Evolutionary conservation across 2,113 vertebrate genomes (phyloP).

Genomic region (Athene cunicularia): DNA sequence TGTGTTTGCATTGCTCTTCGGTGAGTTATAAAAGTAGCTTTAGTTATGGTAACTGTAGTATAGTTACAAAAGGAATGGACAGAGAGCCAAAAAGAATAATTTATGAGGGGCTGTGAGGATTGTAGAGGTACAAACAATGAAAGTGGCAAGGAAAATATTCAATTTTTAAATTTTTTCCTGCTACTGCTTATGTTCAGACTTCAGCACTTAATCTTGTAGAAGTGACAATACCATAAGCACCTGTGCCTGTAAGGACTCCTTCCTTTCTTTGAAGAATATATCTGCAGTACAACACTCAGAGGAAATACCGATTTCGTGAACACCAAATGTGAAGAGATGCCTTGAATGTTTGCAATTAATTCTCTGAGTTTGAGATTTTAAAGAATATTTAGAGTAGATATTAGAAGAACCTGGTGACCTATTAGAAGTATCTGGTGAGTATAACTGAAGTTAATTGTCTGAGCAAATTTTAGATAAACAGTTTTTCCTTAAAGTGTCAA

Average conservation of each 20-base stretch:
- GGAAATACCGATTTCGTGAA: background rate
- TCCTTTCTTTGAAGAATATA: background rate
- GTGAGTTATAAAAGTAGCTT: background rate
- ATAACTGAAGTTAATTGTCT: background rate
- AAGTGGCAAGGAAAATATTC: background rate
- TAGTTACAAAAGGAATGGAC: background rate
- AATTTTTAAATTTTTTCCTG: accelerated
- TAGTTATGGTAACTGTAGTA: background rate
- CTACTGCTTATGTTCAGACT: background rate
- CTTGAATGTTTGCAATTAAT: background rate
- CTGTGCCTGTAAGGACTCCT: background rate
- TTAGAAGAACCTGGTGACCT: background rate
- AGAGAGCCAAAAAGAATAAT: background rate
- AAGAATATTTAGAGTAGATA: background rate
- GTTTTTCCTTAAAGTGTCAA: background rate
- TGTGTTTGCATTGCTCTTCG: background rate
- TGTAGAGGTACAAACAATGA: background rate
- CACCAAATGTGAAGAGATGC: background rate
- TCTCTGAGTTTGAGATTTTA: background rate
- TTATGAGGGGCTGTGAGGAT: background rate
- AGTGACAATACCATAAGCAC: background rate
- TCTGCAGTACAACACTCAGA: background rate
- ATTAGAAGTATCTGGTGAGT: background rate
- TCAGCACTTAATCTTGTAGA: background rate
- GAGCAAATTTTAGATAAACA: background rate